Base-by-base conservation (phyloP, 2,797 vertebrate genomes). In the Ficedula albicollis region DNA sequence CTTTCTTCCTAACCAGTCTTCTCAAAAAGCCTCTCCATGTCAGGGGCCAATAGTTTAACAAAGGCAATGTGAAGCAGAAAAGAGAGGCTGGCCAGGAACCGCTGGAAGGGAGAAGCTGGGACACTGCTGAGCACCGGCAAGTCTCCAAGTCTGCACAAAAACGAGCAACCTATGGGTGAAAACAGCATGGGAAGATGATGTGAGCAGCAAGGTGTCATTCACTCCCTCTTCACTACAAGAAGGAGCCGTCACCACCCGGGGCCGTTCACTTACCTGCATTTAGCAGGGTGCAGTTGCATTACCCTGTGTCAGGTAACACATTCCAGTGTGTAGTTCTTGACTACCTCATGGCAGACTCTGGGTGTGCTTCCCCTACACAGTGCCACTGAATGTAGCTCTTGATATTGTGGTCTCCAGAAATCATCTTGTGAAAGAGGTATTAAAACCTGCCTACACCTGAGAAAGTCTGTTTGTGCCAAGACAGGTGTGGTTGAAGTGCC, bases 1-100 rank as follows among this genome's bases (percentile, higher is more conserved):
- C 93, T 84, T 94, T 89, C 67, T 84, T 93, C 88, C 78, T 69
- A 84, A 88, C 64, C 59, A 77, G 41, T 46, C 62, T 84, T 87
- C 59, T 92, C 64, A 49, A 76, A 92, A 90, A 82, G 41, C 59
- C 26, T 69, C 62, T 86, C 67, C 17, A 0, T 63, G 36, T 51
- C 67, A 82, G 52, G 21, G 70, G 62, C 85, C 67, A 62, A 30
- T 8, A 67, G 63, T 87, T 89, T 66, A 84, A 82, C 43, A 39
- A 30, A 63, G 64, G 25, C 63, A 51, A 1, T 4, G 22, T 59
- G 39, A 70, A 64, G 74, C 70, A 56, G 48, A 73, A 70, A 34
- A 43, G 69, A 81, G 76, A 69, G 16, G 16, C 73, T 60, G 72
- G 58, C 77, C 59, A 56, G 76, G 46, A 87, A n/a, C 32, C 0